Evolutionary conservation across 1,140 invertebrate genomes (phyloP).

Genomic region (Pararge aegeria): DNA sequence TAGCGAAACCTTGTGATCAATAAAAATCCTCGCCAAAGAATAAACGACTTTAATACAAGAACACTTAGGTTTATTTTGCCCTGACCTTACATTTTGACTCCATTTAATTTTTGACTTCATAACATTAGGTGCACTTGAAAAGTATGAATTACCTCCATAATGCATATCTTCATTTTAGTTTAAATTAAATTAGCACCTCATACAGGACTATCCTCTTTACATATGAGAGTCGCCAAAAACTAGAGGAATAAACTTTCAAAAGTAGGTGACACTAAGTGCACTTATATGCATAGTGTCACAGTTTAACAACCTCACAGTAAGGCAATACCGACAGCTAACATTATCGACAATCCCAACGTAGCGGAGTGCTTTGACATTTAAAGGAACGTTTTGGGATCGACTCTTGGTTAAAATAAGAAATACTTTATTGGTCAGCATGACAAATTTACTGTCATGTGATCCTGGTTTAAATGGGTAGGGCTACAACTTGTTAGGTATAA

Average conservation of each 20-base stretch:
- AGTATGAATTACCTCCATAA: background rate
- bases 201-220: constrained; percentile 3
- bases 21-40: too few relatives aligned
- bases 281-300: background rate
- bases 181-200: constrained; percentile 4
- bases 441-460: too few relatives aligned
- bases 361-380: too few relatives aligned
- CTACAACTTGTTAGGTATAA: too few relatives aligned
- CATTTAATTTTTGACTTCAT: background rate
- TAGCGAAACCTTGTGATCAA: too few relatives aligned
- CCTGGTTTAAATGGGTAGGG: too few relatives aligned
- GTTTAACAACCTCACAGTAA: background rate
- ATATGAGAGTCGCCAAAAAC: background rate
- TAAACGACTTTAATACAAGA: too few relatives aligned
- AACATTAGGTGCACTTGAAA: background rate
- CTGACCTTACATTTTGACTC: background rate
- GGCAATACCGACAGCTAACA: background rate
- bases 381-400: too few relatives aligned
- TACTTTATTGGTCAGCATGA: too few relatives aligned
- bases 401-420: too few relatives aligned
- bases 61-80: too few relatives aligned
- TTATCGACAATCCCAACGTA: too few relatives aligned
- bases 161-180: background rate
- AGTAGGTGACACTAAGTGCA: constrained; percentile 6
- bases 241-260: background rate